These are phyloP conservation scores for Rhagologus leucostigma DNA, from an alignment of 2,113 vertebrate genomes.

Conservation along the genomic window DNA sequence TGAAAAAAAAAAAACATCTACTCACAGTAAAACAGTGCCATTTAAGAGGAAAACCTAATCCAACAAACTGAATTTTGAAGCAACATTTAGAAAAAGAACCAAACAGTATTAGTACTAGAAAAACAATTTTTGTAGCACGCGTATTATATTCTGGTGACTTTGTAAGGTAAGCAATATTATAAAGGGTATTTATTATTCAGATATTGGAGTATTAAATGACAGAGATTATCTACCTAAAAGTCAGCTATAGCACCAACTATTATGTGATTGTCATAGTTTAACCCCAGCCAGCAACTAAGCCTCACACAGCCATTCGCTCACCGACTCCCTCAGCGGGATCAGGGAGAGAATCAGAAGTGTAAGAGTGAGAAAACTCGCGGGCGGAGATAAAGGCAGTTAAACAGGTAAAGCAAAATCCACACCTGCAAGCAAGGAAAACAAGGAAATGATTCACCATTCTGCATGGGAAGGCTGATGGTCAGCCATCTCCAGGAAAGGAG, in stretches of 20 bases:
- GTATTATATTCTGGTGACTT: background rate
- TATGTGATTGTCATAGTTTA: background rate
- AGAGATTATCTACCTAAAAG: background rate
- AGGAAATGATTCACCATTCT: background rate
- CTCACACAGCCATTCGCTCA: background rate
- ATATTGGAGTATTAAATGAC: background rate
- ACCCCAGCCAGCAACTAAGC: background rate
- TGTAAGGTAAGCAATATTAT: background rate
- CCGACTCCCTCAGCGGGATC: background rate
- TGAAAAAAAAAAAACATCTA: background rate
- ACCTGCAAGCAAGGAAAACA: background rate
- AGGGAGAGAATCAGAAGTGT: background rate
- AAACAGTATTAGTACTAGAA: background rate
- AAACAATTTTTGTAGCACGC: background rate
- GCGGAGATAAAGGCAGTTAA: background rate
- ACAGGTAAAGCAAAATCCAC: background rate
- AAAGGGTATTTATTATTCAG: background rate
- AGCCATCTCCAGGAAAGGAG: background rate
- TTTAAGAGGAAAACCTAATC: background rate
- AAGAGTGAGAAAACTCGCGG: background rate
- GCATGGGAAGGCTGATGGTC: background rate
- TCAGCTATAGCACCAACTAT: background rate
- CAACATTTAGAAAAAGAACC: background rate
- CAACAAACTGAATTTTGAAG: background rate
- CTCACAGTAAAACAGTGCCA: background rate